phyloP scores from a whole-genome alignment of 2,113 vertebrate genomes.

The Cinclus cinclus region DNA sequence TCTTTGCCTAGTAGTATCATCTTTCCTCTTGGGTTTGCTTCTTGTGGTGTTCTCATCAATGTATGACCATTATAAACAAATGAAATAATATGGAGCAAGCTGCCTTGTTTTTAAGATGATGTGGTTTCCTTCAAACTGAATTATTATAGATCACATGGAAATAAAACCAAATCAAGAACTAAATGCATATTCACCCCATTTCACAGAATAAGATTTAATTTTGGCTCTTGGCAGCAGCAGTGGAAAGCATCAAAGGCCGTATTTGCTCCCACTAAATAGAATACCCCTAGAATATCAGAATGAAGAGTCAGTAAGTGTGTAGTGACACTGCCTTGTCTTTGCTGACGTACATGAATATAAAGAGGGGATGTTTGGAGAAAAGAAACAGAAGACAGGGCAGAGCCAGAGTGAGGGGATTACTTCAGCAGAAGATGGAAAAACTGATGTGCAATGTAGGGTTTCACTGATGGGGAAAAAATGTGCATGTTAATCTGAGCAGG shows the following conservation, averaged over 20 bases:
- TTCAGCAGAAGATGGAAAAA: not conserved
- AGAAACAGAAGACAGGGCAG: not conserved
- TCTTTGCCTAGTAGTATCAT: not conserved
- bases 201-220: not conserved
- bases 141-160: not conserved
- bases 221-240: not conserved
- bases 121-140: not conserved
- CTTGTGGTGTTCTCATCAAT: not conserved
- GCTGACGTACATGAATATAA: not conserved
- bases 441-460: not conserved
- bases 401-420: not conserved
- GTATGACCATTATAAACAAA: not conserved
- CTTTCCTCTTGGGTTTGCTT: not conserved
- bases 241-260: not conserved
- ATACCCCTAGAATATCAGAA: not conserved
- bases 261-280: not conserved
- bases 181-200: not conserved
- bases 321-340: not conserved
- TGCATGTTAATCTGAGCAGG: not conserved
- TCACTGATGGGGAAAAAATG: not conserved
- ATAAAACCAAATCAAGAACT: not conserved
- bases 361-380: not conserved
- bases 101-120: not conserved
- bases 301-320: not conserved
- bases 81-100: not conserved